Evolutionary conservation across 2,888 invertebrate genomes (phyloP).

Genomic region (Meandrusa payeni): DNA sequence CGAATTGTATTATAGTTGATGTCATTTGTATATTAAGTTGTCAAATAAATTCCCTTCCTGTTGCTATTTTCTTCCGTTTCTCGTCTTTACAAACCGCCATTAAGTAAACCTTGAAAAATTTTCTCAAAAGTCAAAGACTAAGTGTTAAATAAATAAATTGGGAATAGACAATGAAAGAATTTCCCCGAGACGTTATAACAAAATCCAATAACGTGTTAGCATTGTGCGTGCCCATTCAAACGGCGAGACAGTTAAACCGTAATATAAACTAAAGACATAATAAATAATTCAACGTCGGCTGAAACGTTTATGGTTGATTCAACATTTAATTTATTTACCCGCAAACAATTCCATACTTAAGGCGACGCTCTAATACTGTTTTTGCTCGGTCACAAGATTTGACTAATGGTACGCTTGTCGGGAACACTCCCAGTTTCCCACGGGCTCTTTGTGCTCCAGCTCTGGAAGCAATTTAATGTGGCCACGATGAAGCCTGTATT

Average conservation of each 20-base stretch:
- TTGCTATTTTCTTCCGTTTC: too few relatives aligned
- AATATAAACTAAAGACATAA: slow-evolving; percentile 24
- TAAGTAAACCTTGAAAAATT: too few relatives aligned
- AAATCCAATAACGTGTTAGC: slow-evolving; percentile 15
- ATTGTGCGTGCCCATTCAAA: slow-evolving; percentile 7
- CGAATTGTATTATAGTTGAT: too few relatives aligned
- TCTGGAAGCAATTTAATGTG: slow-evolving; percentile 38
- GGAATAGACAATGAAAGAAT: too few relatives aligned
- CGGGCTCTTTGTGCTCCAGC: slow-evolving; percentile 37
- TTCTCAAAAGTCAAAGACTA: too few relatives aligned
- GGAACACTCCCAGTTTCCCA: slow-evolving; percentile 56
- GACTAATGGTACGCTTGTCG: slow-evolving; percentile 65
- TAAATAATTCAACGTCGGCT: slow-evolving; percentile 24
- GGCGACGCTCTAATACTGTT: slow-evolving; percentile 40
- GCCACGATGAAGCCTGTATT: slow-evolving; percentile 25
- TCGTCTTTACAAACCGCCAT: too few relatives aligned
- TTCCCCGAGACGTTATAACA: too few relatives aligned
- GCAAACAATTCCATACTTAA: slow-evolving; percentile 35
- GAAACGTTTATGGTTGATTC: slow-evolving; percentile 28
- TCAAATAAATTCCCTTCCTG: too few relatives aligned
- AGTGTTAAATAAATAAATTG: too few relatives aligned
- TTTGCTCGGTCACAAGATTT: slow-evolving; percentile 63
- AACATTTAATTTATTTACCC: slow-evolving; percentile 33
- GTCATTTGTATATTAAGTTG: too few relatives aligned
- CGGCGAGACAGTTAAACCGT: slow-evolving; percentile 19